phyloP scores from a whole-genome alignment of 2,888 invertebrate species.

The Phortica magna region DNA sequence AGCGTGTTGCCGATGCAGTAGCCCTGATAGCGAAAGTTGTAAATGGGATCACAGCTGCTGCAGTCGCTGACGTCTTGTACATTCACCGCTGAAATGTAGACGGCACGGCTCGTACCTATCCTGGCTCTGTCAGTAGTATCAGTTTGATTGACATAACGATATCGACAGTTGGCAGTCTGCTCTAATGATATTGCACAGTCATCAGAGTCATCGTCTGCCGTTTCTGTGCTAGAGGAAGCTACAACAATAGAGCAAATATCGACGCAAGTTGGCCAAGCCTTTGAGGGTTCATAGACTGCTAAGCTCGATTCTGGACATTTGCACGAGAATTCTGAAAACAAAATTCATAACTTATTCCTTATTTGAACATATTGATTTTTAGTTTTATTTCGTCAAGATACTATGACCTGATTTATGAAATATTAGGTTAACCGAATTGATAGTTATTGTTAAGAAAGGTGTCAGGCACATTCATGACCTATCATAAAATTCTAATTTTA shows the following conservation, averaged over 20 bases:
- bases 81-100: slow-evolving; percentile 48
- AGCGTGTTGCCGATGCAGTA: slow-evolving; percentile 73
- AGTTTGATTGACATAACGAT: slow-evolving; percentile 68
- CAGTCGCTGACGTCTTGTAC: slow-evolving; percentile 56
- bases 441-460: neutral
- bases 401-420: too few relatives aligned
- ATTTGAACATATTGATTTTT: too few relatives aligned
- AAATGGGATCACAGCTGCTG: slow-evolving; percentile 65
- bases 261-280: slow-evolving; percentile 68
- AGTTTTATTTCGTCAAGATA: too few relatives aligned
- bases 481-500: too few relatives aligned
- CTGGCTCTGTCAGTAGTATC: slow-evolving; percentile 26
- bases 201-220: neutral
- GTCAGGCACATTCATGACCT: neutral
- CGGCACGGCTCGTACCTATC: slow-evolving; percentile 46
- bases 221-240: neutral
- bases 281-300: slow-evolving; percentile 66
- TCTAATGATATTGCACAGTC: neutral
- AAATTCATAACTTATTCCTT: neutral
- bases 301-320: slow-evolving; percentile 73
- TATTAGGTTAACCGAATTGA: too few relatives aligned
- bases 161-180: slow-evolving; percentile 54
- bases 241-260: slow-evolving; percentile 55
- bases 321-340: slow-evolving; percentile 77
- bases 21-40: slow-evolving; percentile 70